Evolutionary conservation across 1,140 invertebrate genomes (phyloP), one percentile per base, ranked within the genome.

Genomic region (Scaptomyza montana): DNA sequence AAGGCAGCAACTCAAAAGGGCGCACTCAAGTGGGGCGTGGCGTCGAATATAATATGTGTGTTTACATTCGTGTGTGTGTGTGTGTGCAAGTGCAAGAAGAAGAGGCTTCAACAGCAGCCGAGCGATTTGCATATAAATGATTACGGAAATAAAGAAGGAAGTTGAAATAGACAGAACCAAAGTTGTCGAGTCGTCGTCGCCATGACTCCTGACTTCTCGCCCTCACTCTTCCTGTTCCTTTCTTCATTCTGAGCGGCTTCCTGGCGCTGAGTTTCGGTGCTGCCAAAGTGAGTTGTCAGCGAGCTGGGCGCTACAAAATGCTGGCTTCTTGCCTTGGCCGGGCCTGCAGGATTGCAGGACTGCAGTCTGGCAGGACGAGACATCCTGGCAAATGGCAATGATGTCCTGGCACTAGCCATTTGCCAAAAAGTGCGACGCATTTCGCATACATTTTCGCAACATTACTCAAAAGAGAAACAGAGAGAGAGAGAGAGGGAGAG

Each of bases 91-190:
- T 43, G 63, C 50, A 54, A 66, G 80, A 54, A 74, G 57, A 28
- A 28, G 57, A 41, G 30, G 45, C 45, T 13, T 28, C 78, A 66
- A 65, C 79, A 70, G 71, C 63, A 67, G 53, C 73, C 84, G 66
- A 86, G 79, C 82, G 82, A 87, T 87, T 87, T 87, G 82, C 82
- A 87, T 87, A 87, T 87, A 87, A 87, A 87, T 87, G 82, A 87
- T 87, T 89, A 87, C 82, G 82, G 82, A 87, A 87, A 87, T 87
- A 87, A 89, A 89, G 81, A 79, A 82, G 82, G 82, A 87, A 87
- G 82, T 89, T 82, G 79, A 87, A 87, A 87, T 86, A 86, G 82
- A 86, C 82, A 78, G 74, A 86, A 41, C 28, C 36, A 57, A 59
- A 60, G 59, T 62, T 64, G 66, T 74, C 57, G 63, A 73, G 50